phyloP scores from a whole-genome alignment of 2,888 invertebrate genomes.

The Ennomos fuscantarius region DNA sequence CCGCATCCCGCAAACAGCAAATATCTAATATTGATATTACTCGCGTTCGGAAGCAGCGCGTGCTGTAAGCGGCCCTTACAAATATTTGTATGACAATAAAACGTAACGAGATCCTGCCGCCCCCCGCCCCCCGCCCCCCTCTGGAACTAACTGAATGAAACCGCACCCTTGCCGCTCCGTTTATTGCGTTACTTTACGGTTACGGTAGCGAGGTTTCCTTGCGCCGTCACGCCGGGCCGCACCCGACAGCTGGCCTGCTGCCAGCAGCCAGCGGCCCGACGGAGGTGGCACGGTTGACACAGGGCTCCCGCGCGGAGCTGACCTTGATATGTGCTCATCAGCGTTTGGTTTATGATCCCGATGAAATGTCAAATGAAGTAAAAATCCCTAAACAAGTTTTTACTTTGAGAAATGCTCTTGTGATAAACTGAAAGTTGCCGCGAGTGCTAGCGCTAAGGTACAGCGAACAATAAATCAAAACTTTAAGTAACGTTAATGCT shows the following conservation, averaged over 20 bases:
- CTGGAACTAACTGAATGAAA: conserved; percentile 1
- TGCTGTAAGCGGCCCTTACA: conserved; percentile 12
- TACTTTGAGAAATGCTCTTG: too few relatives aligned
- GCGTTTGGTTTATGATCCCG: too few relatives aligned
- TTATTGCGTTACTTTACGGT: conserved; percentile 10
- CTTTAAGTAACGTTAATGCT: conserved; percentile 13
- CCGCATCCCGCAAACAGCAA: conserved; percentile 1
- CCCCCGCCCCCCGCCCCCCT: neutral
- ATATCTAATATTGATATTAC: conserved; percentile 11
- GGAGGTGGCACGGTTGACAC: neutral
- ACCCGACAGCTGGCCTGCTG: too few relatives aligned
- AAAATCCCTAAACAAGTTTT: too few relatives aligned
- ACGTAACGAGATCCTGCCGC: conserved; percentile 5
- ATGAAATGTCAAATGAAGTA: too few relatives aligned
- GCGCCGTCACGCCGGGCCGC: neutral
- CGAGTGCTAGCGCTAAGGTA: neutral
- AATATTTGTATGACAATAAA: conserved; percentile 14
- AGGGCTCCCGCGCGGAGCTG: too few relatives aligned
- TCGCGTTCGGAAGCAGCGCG: conserved; percentile 6
- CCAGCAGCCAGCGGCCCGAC: too few relatives aligned
- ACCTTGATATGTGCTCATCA: too few relatives aligned
- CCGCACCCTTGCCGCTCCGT: conserved; percentile 1
- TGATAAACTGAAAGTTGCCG: neutral
- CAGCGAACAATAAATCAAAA: conserved; percentile 15
- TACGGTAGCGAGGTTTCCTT: conserved; percentile 7